Percentiles rank a stretch among this genome's conserved stretches.
Evolutionary conservation across 2,113 vertebrate species (phyloP).

Genomic region (Halichoeres trimaculatus): DNA sequence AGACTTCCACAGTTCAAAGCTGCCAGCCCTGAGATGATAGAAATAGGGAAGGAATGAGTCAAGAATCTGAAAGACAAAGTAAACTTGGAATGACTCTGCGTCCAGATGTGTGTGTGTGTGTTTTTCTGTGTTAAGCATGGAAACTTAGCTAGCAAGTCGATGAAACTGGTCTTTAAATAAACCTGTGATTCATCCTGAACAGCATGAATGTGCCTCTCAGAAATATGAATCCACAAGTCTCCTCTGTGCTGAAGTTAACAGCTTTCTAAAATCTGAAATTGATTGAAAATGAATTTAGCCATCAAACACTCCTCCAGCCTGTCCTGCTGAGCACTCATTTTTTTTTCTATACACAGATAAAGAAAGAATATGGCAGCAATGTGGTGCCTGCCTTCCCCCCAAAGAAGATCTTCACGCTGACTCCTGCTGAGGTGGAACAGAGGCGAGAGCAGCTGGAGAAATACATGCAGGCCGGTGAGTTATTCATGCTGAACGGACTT

Average conservation of each 20-base stretch:
- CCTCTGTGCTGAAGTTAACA: conserved; percentile 16
- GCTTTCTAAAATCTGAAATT: neutral
- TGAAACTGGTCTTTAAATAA: conserved; percentile 70
- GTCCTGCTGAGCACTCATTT: neutral
- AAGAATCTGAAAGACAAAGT: conserved; percentile 71
- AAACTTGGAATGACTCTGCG: conserved; percentile 53
- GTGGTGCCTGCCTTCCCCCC: conserved; percentile 96
- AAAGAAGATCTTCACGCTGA: conserved; percentile 98
- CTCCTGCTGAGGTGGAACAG: conserved; percentile 94
- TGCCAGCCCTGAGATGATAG: conserved; percentile 22
- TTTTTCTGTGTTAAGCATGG: conserved; percentile 35
- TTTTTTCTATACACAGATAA: conserved; percentile 82
- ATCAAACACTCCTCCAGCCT: neutral
- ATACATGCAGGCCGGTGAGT: conserved; percentile 98
- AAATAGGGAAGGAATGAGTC: conserved; percentile 71
- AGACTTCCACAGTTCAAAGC: conserved; percentile 45
- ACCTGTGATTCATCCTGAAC: conserved; percentile 72
- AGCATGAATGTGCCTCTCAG: conserved; percentile 46
- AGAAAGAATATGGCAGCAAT: conserved; percentile 95
- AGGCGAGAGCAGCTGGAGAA: conserved; percentile 97
- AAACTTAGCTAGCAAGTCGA: conserved; percentile 54
- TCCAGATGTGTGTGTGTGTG: conserved; percentile 61
- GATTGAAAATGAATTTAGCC: neutral
- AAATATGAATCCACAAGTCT: conserved; percentile 36
- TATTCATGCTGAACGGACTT: conserved; percentile 27